Evolutionary conservation across 2,113 vertebrate genomes (phyloP).

Genomic region (Romanogobio albipinnatus): DNA sequence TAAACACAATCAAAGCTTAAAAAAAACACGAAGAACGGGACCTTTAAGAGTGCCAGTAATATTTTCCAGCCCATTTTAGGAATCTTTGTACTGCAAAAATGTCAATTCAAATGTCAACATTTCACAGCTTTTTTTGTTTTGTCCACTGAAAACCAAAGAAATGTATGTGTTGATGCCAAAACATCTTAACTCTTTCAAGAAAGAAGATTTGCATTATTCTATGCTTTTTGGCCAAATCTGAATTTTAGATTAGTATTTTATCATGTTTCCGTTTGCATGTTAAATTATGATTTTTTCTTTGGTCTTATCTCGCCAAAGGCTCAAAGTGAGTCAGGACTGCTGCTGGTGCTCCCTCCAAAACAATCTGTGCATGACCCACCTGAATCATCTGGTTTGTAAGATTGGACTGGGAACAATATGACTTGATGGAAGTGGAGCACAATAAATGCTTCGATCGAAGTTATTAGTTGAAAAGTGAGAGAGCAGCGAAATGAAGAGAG

Average conservation of each 20-base stretch:
- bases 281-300: background rate
- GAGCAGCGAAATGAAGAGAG: background rate
- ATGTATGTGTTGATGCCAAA: background rate
- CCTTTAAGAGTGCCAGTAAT: background rate
- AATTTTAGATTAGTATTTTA: background rate
- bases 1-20: no score
- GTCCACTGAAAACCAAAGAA: background rate
- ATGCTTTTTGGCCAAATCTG: background rate
- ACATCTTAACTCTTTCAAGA: background rate
- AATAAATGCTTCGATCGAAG: background rate
- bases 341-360: background rate
- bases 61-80: background rate
- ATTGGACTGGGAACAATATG: constrained; percentile 14
- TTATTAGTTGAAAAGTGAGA: constrained; percentile 8
- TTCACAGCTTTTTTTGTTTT: background rate
- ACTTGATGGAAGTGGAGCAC: background rate
- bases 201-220: background rate
- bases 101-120: background rate
- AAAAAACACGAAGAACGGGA: no score
- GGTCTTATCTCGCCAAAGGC: background rate
- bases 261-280: background rate
- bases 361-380: background rate
- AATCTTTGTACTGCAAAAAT: background rate
- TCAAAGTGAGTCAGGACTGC: background rate
- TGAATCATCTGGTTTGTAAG: background rate